phyloP scores from a whole-genome alignment of 2,113 vertebrate genomes.

The Podarcis raffonei region DNA sequence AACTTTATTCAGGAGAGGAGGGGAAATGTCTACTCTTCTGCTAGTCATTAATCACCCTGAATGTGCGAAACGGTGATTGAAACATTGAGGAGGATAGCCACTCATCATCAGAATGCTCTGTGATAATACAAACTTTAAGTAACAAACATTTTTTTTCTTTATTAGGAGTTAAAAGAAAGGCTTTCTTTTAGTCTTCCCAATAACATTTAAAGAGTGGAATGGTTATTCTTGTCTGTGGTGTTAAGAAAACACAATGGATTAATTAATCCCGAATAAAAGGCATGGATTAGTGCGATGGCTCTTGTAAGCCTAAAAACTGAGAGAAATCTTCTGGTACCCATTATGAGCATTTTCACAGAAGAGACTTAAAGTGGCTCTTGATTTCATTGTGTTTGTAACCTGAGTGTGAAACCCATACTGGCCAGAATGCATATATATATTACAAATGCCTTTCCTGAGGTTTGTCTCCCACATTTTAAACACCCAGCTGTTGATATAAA shows the following conservation, averaged over 20 bases:
- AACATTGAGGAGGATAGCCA: not conserved
- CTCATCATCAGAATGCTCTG: not conserved
- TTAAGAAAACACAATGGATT: not conserved
- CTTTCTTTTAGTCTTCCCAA: not conserved
- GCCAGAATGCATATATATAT: not conserved
- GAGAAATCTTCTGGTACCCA: not conserved
- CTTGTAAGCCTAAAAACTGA: not conserved
- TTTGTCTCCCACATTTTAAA: not conserved
- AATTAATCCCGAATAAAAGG: not conserved
- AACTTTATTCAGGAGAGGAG: not conserved
- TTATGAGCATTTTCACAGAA: not conserved
- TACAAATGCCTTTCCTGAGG: not conserved
- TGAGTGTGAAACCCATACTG: not conserved
- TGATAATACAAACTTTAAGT: not conserved
- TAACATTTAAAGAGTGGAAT: not conserved
- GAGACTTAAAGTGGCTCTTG: not conserved
- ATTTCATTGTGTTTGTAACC: not conserved
- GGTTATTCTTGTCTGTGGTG: not conserved
- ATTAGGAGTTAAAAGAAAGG: not conserved
- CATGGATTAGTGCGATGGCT: not conserved
- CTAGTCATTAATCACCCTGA: not conserved
- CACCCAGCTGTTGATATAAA: not conserved
- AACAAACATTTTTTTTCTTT: too few species aligned
- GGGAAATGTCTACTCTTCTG: not conserved
- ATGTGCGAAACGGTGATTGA: not conserved